Percentiles rank a stretch among this genome's conserved stretches.
Evolutionary conservation across 2,888 invertebrate genomes (phyloP).

Genomic region (Dolichomitus sp.): DNA sequence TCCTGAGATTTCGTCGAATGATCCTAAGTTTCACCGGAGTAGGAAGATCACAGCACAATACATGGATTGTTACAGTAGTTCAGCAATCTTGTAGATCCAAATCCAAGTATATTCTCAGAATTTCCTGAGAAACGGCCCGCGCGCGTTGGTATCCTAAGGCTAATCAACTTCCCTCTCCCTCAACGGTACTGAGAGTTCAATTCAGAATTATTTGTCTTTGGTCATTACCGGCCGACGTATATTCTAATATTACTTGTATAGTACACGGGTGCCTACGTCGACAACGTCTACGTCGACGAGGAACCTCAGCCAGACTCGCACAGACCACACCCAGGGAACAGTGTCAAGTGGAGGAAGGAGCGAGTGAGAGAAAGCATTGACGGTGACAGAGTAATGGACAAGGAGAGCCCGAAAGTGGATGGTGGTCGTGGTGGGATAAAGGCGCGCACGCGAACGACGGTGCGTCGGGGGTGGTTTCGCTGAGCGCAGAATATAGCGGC

Average conservation of each 20-base stretch:
- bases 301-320: slow-evolving; percentile 54
- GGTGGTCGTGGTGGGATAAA: slow-evolving; percentile 36
- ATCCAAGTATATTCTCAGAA: neutral
- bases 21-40: neutral
- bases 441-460: slow-evolving; percentile 50
- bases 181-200: neutral
- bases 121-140: neutral
- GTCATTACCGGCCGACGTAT: neutral
- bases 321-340: slow-evolving; percentile 72
- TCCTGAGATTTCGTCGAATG: neutral
- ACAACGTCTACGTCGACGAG: slow-evolving; percentile 51
- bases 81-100: neutral
- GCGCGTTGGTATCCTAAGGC: neutral
- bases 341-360: slow-evolving; percentile 61
- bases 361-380: slow-evolving; percentile 50
- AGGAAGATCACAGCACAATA: neutral
- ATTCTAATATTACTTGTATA: neutral
- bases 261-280: slow-evolving; percentile 28
- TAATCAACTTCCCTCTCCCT: neutral
- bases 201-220: neutral
- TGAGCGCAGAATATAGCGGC: slow-evolving; percentile 57
- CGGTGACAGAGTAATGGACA: slow-evolving; percentile 57
- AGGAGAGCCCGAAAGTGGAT: slow-evolving; percentile 41
- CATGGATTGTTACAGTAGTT: neutral
- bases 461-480: slow-evolving; percentile 49